Percentiles rank a stretch among this genome's conserved stretches.
Conservation (phyloP, 2,113 vertebrate genomes). For the Meleagris gallopavo region DNA sequence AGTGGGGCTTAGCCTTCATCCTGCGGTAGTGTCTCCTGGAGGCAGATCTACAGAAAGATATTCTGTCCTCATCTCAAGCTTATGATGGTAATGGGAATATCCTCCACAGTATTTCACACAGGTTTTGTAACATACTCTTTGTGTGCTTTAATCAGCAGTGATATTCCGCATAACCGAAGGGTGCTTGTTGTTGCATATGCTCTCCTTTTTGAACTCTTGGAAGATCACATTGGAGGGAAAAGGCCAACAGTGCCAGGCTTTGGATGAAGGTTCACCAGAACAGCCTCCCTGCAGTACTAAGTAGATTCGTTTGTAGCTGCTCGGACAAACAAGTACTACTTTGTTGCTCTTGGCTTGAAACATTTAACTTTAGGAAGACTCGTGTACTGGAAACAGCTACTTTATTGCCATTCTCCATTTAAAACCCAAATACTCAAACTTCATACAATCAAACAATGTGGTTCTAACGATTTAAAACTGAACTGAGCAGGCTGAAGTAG, state of each 20-base stretch:
- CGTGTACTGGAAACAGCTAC: neutral
- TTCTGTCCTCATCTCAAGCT: neutral
- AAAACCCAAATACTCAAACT: neutral
- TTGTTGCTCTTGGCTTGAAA: neutral
- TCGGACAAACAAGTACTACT: neutral
- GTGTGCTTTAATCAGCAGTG: neutral
- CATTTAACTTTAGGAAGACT: neutral
- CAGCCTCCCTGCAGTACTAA: neutral
- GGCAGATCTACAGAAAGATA: neutral
- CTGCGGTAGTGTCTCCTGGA: neutral
- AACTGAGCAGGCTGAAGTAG: neutral
- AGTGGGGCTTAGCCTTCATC: neutral
- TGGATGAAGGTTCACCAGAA: neutral
- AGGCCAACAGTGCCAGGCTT: neutral
- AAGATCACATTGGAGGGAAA: neutral
- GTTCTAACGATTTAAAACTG: neutral
- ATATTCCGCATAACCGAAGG: neutral
- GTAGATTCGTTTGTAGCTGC: neutral
- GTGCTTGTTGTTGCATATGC: accelerated
- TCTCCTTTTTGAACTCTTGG: neutral
- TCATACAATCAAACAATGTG: neutral
- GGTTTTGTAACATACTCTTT: neutral
- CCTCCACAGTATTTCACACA: neutral
- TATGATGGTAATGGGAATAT: neutral
- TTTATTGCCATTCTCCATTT: neutral